A percentile compares a stretch with the other conserved stretches of the same genome.
Conservation (phyloP, 1,140 invertebrate genomes). For the Lucilia sericata region DNA sequence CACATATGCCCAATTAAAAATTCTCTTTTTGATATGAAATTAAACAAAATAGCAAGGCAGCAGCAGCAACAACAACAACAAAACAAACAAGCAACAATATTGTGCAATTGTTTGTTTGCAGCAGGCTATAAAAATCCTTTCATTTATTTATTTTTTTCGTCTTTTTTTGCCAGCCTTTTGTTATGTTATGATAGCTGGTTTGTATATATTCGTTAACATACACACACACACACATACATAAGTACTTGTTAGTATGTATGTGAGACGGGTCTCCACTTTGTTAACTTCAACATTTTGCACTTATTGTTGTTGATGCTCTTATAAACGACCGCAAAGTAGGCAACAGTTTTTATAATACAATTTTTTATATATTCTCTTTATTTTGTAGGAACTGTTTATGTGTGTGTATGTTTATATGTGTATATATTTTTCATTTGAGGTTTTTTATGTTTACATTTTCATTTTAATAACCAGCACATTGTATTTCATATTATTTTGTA, state of each 20-base stretch:
- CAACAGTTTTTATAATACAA: slow-evolving; percentile 28
- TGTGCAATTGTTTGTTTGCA: slow-evolving; percentile 23
- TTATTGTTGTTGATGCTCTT: slow-evolving; percentile 39
- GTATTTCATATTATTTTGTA: slow-evolving; percentile 9
- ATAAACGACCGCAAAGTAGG: slow-evolving; percentile 43
- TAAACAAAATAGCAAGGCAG: not conserved
- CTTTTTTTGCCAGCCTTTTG: not conserved
- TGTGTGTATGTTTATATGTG: not conserved
- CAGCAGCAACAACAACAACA: not conserved
- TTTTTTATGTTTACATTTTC: slow-evolving; percentile 31
- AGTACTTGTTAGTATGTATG: not conserved
- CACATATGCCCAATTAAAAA: slow-evolving; percentile 41
- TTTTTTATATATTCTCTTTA: slow-evolving; percentile 7
- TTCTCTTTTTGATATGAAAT: slow-evolving; percentile 23
- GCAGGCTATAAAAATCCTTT: slow-evolving; percentile 21
- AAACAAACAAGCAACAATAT: slow-evolving; percentile 1
- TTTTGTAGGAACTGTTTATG: slow-evolving; percentile 30
- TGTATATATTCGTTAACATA: not conserved
- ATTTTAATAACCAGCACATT: slow-evolving; percentile 38
- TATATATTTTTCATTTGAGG: slow-evolving; percentile 42
- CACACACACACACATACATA: too few species aligned
- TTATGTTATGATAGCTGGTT: slow-evolving; percentile 26
- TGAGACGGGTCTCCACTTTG: slow-evolving; percentile 5
- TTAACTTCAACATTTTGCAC: slow-evolving; percentile 37
- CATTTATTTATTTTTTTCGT: not conserved